Evolutionary conservation across 2,888 invertebrate genomes (phyloP).

Genomic region (Odontothrips loti): DNA sequence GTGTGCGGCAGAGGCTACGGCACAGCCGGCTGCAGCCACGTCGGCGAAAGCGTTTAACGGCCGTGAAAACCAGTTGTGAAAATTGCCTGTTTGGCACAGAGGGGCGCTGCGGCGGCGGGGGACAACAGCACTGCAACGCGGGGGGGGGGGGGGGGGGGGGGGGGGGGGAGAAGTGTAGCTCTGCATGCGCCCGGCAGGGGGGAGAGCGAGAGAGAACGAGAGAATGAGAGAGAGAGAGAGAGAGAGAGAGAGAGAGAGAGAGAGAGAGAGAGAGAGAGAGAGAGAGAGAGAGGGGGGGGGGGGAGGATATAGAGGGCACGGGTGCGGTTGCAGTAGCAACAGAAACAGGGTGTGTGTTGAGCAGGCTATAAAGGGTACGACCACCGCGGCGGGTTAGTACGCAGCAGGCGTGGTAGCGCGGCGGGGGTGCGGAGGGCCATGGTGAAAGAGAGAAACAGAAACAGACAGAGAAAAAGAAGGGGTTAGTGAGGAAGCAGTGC

Average conservation of each 20-base stretch:
- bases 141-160: neutral
- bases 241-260: neutral
- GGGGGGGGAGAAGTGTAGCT: slow-evolving; percentile 3
- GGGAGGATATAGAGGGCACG: too few relatives aligned
- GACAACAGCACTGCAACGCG: too few relatives aligned
- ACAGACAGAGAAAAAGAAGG: neutral
- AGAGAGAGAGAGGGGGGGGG: neutral
- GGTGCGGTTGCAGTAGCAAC: too few relatives aligned
- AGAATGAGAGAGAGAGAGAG: neutral
- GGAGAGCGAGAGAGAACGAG: neutral
- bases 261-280: neutral
- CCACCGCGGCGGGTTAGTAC: too few relatives aligned
- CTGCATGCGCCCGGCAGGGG: too few relatives aligned
- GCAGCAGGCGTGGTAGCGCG: neutral
- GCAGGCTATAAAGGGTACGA: too few relatives aligned
- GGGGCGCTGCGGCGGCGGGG: too few relatives aligned
- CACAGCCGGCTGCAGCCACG: too few relatives aligned
- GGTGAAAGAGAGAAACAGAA: neutral
- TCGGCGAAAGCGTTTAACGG: too few relatives aligned
- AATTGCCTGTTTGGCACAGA: neutral
- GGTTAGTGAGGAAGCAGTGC: neutral
- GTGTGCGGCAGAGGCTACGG: too few relatives aligned
- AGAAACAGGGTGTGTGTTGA: too few relatives aligned
- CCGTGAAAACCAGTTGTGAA: too few relatives aligned
- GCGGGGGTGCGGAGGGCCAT: neutral